phyloP scores from a whole-genome alignment of 2,797 vertebrate genomes.

The Lepidocolaptes lacrymiger region DNA sequence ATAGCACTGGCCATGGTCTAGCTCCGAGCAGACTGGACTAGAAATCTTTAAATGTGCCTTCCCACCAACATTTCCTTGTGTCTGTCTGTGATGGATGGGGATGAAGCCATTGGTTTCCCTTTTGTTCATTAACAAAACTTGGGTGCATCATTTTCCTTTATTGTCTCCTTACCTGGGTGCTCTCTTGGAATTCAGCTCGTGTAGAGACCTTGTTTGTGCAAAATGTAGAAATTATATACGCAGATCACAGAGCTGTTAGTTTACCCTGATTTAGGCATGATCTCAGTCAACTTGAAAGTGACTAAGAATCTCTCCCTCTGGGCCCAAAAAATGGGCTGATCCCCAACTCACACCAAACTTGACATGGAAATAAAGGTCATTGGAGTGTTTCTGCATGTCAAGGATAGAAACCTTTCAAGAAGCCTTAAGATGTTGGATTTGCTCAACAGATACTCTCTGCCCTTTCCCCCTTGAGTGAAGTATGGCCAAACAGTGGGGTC shows the following conservation, averaged over 20 bases:
- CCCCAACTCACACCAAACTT: not conserved
- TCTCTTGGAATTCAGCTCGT: not conserved
- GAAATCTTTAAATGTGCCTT: not conserved
- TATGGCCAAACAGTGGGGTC: not conserved
- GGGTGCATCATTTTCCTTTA: not conserved
- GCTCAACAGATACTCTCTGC: not conserved
- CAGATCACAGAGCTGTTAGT: not conserved
- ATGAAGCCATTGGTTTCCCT: not conserved
- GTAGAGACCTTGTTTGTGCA: not conserved
- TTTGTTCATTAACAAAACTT: not conserved
- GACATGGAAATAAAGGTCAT: not conserved
- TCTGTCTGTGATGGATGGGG: not conserved
- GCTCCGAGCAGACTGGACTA: not conserved
- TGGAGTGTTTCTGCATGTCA: not conserved
- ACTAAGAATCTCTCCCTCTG: not conserved
- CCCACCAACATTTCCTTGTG: not conserved
- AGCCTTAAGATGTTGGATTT: not conserved
- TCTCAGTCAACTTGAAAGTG: not conserved
- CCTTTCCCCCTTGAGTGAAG: not conserved
- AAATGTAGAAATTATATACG: not conserved
- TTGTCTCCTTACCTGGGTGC: not conserved
- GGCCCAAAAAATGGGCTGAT: not conserved
- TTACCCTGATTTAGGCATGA: not conserved
- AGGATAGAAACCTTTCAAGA: not conserved
- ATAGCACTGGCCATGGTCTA: not conserved